Base-by-base conservation (phyloP, 2,797 vertebrate species). In the Gymnothorax reevesii region DNA sequence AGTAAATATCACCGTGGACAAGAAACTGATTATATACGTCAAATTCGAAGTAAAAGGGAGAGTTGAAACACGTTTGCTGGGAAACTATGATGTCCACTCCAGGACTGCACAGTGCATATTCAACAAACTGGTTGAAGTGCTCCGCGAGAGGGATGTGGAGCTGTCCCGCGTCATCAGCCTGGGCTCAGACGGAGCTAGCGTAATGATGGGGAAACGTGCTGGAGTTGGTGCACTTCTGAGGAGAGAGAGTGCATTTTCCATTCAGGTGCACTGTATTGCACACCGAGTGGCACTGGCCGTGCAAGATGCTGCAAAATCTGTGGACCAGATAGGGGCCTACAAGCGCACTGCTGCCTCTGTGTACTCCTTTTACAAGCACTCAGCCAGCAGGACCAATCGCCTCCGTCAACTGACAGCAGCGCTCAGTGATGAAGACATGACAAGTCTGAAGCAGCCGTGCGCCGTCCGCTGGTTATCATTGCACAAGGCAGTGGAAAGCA, bases 1-100 rank as follows among this genome's bases (percentile, higher is more conserved):
- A n/a, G n/a, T 85, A n/a, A 87, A 71, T 12, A 82, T 85, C 13
- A 88, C 80, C 4, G 84, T 88, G 3, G 9, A 77, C 52, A 87
- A 85, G 55, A 85, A 85, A 52, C 59, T 82, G 17, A 33, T n/a
- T n/a, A 59, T 85, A 12, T 87, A 87, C 49, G n/a, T 54, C 3
- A 69, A 69, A 69, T n/a, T 69, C 1, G 20, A 69, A 69, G n/a
- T n/a, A n/a, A n/a, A n/a, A n/a, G n/a, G n/a, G n/a, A n/a, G n/a
- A n/a, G n/a, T n/a, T n/a, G n/a, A 69, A n/a, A 2, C 20, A 69
- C 64, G n/a, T 84, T 88, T 84, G 13, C 25, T 86, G 54, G 85
- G 85, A 9, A 88, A 79, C 20, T 79, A 86, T n/a, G 25, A 85
- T 27, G 62, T 87, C 12, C 84, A 87, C 52, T 69, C 77, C 1